A percentile compares a stretch with the other conserved stretches of the same genome.
These are phyloP conservation scores for Tiliacea aurago DNA, from an alignment of 2,888 invertebrate genomes.

Conservation along the genomic window DNA sequence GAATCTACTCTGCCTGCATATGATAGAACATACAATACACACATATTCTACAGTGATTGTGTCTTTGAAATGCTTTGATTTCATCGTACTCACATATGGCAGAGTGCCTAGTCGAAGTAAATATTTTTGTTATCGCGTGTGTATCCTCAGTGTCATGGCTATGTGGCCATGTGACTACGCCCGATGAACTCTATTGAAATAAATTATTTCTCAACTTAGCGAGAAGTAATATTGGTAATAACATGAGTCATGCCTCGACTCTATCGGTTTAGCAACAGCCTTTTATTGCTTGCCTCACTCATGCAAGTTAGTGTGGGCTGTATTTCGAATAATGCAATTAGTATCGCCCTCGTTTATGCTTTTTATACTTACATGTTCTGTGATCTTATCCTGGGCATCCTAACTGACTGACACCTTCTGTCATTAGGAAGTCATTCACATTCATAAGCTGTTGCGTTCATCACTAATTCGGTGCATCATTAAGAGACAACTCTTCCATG, in stretches of 20 bases:
- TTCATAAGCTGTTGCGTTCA: constrained; percentile 9
- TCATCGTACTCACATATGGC: constrained; percentile 64
- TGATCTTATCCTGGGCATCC: constrained; percentile 19
- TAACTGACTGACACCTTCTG: neutral
- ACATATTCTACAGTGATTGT: constrained; percentile 24
- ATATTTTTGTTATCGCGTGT: constrained; percentile 64
- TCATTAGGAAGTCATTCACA: constrained; percentile 37
- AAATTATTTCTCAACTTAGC: constrained; percentile 58
- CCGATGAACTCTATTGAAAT: constrained; percentile 38
- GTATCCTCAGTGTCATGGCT: constrained; percentile 71
- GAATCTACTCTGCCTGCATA: neutral
- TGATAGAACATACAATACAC: constrained; percentile 3
- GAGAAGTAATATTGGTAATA: constrained; percentile 52
- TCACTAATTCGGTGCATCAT: constrained; percentile 18
- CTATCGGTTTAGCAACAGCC: constrained; percentile 58
- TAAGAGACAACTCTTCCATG: constrained; percentile 6
- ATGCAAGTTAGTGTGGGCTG: constrained; percentile 59
- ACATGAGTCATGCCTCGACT: constrained; percentile 57
- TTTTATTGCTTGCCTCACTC: constrained; percentile 59
- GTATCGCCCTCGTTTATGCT: constrained; percentile 51
- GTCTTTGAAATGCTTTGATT: constrained; percentile 37
- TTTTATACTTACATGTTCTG: constrained; percentile 19
- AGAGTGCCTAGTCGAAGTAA: constrained; percentile 67
- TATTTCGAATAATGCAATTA: constrained; percentile 64
- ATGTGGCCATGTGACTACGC: constrained; percentile 38